Evolutionary conservation across 2,888 invertebrate species (phyloP).

Genomic region (Meteorus cinctellus): DNA sequence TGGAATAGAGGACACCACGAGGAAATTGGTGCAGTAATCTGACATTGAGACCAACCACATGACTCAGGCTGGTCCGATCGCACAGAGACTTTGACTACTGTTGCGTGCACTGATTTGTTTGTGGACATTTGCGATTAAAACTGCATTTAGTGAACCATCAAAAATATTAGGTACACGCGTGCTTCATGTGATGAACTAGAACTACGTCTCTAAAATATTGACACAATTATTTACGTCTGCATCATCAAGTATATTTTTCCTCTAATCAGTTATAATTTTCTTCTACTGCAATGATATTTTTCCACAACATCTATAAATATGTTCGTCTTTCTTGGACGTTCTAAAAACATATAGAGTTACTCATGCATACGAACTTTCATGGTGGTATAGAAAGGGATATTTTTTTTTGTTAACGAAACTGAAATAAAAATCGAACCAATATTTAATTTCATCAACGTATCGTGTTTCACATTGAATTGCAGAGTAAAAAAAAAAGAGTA

Average conservation of each 20-base stretch:
- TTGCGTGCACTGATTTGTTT: not conserved
- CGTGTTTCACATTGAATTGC: not conserved
- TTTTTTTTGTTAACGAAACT: not conserved
- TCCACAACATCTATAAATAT: not conserved
- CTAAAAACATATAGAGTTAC: not conserved
- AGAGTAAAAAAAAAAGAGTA: not conserved
- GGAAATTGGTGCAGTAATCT: not conserved
- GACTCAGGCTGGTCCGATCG: not conserved
- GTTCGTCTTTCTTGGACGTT: not conserved
- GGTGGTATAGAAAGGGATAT: not conserved
- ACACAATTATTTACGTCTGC: too few species aligned
- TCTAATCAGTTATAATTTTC: too few species aligned
- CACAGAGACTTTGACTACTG: conserved; percentile 7
- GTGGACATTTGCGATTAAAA: not conserved
- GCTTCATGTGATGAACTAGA: too few species aligned
- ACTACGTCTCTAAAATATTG: too few species aligned
- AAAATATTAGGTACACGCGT: too few species aligned
- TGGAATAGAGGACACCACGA: not conserved
- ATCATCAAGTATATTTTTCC: too few species aligned
- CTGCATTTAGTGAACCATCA: too few species aligned
- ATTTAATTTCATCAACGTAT: not conserved
- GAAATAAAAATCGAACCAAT: not conserved
- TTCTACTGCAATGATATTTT: too few species aligned
- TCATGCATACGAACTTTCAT: not conserved
- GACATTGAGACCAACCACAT: not conserved